Evolutionary conservation across 1,140 invertebrate genomes (phyloP).

Genomic region (Bombus haemorrhoidalis): DNA sequence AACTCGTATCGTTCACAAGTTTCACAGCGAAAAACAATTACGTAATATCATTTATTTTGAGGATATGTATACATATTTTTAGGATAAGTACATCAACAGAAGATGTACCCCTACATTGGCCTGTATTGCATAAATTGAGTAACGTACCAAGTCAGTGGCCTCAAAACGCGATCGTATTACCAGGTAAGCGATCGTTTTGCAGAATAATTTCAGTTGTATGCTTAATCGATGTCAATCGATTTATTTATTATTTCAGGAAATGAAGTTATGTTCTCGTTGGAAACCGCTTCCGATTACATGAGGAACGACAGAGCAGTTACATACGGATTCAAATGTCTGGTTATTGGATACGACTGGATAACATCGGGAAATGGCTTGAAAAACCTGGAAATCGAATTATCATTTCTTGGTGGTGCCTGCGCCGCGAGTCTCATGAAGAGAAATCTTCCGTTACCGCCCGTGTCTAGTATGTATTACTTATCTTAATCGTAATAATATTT

Average conservation of each 20-base stretch:
- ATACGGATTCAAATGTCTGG: constrained; percentile 96
- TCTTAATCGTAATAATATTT: neutral
- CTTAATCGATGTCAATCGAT: neutral
- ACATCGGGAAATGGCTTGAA: constrained; percentile 86
- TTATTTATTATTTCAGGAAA: constrained; percentile 85
- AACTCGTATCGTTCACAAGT: neutral
- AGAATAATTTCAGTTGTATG: neutral
- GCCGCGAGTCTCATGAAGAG: constrained; percentile 94
- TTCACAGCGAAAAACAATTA: neutral
- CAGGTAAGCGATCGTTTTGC: constrained; percentile 83
- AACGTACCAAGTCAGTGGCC: constrained; percentile 91
- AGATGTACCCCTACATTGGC: constrained; percentile 84
- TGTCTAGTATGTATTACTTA: constrained; percentile 82
- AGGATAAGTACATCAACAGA: constrained; percentile 65
- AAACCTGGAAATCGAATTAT: constrained; percentile 94
- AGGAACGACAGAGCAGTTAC: constrained; percentile 93
- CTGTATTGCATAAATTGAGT: constrained; percentile 88
- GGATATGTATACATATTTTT: constrained; percentile 4
- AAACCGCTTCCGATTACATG: constrained; percentile 97
- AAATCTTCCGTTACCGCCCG: constrained; percentile 89
- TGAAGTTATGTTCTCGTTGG: constrained; percentile 96
- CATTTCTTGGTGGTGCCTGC: constrained; percentile 95
- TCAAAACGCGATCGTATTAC: constrained; percentile 92
- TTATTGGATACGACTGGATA: constrained; percentile 95
- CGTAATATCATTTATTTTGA: constrained; percentile 19